Evolutionary conservation across 1,140 invertebrate genomes (phyloP).

Genomic region (Ectropis grisescens): DNA sequence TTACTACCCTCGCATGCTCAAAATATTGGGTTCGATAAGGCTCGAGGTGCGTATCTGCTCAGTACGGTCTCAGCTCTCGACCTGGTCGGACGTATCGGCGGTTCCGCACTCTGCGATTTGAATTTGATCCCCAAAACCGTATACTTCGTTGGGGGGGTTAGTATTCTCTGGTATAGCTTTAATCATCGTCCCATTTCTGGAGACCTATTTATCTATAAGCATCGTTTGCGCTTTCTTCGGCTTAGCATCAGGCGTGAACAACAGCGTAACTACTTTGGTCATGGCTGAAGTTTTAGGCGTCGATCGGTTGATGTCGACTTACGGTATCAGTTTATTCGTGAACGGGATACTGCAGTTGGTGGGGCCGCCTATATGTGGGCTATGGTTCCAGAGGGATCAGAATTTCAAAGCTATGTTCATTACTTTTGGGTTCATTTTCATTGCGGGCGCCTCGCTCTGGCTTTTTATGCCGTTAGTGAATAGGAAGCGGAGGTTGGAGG

Average conservation of each 20-base stretch:
- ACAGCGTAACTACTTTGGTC: slow-evolving; percentile 86
- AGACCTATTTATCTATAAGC: slow-evolving; percentile 71
- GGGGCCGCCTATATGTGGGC: slow-evolving; percentile 83
- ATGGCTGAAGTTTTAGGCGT: slow-evolving; percentile 88
- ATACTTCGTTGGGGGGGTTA: slow-evolving; percentile 83
- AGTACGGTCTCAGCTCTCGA: slow-evolving; percentile 85
- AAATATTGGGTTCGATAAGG: slow-evolving; percentile 77
- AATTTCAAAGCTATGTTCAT: slow-evolving; percentile 79
- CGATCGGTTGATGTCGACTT: slow-evolving; percentile 84
- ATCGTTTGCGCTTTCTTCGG: slow-evolving; percentile 82
- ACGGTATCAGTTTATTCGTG: slow-evolving; percentile 87
- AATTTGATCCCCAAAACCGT: slow-evolving; percentile 81
- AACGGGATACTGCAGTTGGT: slow-evolving; percentile 85
- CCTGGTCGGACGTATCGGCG: slow-evolving; percentile 84
- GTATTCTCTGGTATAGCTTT: slow-evolving; percentile 81
- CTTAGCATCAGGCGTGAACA: slow-evolving; percentile 84
- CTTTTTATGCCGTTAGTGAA: slow-evolving; percentile 79
- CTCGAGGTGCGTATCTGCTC: slow-evolving; percentile 76
- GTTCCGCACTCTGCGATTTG: slow-evolving; percentile 83
- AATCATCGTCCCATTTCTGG: slow-evolving; percentile 75
- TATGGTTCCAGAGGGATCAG: slow-evolving; percentile 74
- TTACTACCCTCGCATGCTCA: slow-evolving; percentile 81
- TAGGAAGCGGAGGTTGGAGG: slow-evolving; percentile 31
- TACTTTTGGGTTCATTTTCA: slow-evolving; percentile 79
- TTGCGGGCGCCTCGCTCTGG: slow-evolving; percentile 81